These are phyloP conservation scores for Drosophila hydei DNA, from an alignment of 1,140 invertebrate genomes.

Conservation along the genomic window DNA sequence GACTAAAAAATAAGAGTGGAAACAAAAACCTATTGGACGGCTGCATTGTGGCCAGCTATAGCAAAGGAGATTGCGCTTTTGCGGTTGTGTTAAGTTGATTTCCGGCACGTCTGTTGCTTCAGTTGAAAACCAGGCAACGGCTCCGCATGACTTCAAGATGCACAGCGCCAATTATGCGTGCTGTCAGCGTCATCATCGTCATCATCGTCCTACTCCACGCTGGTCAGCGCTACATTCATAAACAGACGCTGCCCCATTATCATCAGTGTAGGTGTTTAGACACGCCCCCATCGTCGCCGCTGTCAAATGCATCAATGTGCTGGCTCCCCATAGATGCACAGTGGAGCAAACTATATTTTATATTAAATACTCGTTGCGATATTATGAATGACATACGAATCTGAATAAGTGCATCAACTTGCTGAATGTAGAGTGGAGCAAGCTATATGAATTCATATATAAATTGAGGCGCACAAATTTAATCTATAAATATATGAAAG, in stretches of 20 bases:
- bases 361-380: too few species aligned
- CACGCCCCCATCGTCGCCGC: constrained; percentile 37
- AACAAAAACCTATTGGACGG: constrained; percentile 10
- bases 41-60: background rate
- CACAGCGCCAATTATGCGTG: constrained; percentile 62
- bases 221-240: constrained; percentile 54
- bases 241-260: constrained; percentile 51
- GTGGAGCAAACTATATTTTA: too few species aligned
- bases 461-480: too few species aligned
- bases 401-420: too few species aligned
- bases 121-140: constrained; percentile 5
- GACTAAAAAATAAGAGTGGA: background rate
- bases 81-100: constrained; percentile 78
- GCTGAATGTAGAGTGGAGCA: too few species aligned
- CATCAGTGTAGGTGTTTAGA: constrained; percentile 37
- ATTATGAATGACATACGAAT: too few species aligned
- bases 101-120: constrained; percentile 61
- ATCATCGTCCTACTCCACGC: constrained; percentile 4
- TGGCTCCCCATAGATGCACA: constrained; percentile 9
- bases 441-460: too few species aligned
- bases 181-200: constrained; percentile 33
- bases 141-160: constrained; percentile 48
- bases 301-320: constrained; percentile 50
- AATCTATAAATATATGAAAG: too few species aligned
- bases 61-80: constrained; percentile 71